Evolutionary conservation across 2,888 invertebrate genomes (phyloP).

Genomic region (Cephus pulcher): DNA sequence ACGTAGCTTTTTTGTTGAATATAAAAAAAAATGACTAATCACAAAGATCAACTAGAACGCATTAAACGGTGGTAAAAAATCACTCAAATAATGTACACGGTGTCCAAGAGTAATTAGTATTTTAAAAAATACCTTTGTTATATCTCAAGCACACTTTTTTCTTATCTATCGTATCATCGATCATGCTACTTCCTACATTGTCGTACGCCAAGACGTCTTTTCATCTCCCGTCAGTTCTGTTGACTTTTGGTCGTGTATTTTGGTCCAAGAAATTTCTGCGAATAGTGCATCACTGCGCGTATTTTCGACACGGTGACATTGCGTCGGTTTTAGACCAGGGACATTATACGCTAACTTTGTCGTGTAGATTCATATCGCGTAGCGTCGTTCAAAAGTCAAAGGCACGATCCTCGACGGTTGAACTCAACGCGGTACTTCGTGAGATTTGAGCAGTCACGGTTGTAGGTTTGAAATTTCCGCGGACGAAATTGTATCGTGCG

Average conservation of each 20-base stretch:
- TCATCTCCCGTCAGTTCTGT: background rate
- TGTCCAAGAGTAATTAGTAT: background rate
- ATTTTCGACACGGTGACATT: conserved; percentile 51
- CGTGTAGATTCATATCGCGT: background rate
- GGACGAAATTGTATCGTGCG: background rate
- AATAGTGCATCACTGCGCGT: conserved; percentile 51
- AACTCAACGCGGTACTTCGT: background rate
- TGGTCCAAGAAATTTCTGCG: conserved; percentile 50
- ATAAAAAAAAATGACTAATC: background rate
- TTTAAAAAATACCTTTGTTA: background rate
- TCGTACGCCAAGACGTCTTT: background rate
- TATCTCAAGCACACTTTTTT: background rate
- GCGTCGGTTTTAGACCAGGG: conserved; percentile 46
- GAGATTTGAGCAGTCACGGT: background rate
- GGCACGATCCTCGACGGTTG: background rate
- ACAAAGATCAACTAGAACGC: background rate
- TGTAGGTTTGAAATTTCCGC: background rate
- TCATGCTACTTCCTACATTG: background rate
- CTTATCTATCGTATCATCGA: background rate
- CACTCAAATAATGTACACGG: background rate
- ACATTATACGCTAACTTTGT: background rate
- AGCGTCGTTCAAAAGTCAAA: background rate
- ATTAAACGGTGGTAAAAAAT: background rate
- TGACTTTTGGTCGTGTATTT: conserved; percentile 42
- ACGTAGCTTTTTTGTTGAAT: background rate